Evolutionary conservation across 2,797 vertebrate species (phyloP), one percentile per base, ranked within the genome.

Genomic region (Tauraco hartlaubi): DNA sequence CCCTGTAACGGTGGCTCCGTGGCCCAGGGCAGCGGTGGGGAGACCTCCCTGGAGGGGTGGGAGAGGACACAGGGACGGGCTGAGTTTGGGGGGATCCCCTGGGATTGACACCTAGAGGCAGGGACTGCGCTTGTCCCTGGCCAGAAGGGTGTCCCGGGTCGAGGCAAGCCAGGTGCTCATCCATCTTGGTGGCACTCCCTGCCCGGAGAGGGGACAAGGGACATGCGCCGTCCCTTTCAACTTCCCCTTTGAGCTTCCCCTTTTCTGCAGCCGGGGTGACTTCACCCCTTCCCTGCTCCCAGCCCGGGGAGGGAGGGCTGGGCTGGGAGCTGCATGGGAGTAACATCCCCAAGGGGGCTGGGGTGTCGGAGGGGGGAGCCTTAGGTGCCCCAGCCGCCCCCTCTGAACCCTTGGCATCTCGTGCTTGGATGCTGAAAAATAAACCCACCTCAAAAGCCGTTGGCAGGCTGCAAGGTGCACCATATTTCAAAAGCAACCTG

Each of bases 211-310:
- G 88, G 46, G 76, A 92, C 69, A 35, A 58, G 77, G 59, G 67
- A 94, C 51, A 35, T 68, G 62, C 18, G 2, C 43, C 3, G 0
- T 85, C 48, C 64, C 51, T 96, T 88, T 81, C 52, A 75, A 75
- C 96, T 97, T 97, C 96, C 92, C 28, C 84, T 97, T 94, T 92
- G 2, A 23, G 59, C 95, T 97, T 97, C 96, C 90, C 19, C 58
- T 96, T 95, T 95, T 58, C 87, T 78, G 90, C 54, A 96, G 19
- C 61, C 15, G 0, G 46, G 17, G 52, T 88, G 76, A 84, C 61
- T 92, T 91, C 9, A 8, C 54, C 85, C 52, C 66, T 92, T 95
- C 80, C 61, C 39, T 8, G 6, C 74, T 94, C n/a, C 61, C 61
- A 52, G 48, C 63, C 20, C 1, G 6, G 26, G 64, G 22, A 85